Evolutionary conservation across 2,888 invertebrate species (phyloP).

Genomic region (Neocrepidodera transversa): DNA sequence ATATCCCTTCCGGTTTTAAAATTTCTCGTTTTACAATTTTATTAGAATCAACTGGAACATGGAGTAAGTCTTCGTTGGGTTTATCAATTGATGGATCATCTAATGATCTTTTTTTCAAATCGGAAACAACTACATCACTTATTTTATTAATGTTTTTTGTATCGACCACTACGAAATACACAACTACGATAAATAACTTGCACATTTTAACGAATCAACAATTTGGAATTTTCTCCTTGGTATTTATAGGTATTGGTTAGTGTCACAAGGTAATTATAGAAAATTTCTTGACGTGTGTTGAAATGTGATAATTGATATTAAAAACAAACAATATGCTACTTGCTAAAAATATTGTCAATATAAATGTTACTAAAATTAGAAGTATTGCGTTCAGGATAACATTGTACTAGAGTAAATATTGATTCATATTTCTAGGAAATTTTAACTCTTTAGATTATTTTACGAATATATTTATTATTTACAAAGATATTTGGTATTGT

Average conservation of each 20-base stretch:
- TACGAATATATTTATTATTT: no score
- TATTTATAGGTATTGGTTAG: conserved; percentile 6
- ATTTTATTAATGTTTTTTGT: not conserved
- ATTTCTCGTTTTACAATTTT: conserved; percentile 6
- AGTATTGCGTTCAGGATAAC: not conserved
- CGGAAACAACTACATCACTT: not conserved
- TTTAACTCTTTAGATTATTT: no score
- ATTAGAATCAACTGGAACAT: not conserved
- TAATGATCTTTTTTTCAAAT: conserved; percentile 4
- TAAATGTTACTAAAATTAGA: conserved; percentile 13
- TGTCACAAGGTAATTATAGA: conserved; percentile 1
- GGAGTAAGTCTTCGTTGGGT: not conserved
- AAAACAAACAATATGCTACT: conserved; percentile 12
- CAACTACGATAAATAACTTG: conserved; percentile 8
- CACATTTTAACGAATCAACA: no score
- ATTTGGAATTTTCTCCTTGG: no score
- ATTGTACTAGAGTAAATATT: not conserved
- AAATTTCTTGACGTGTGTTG: conserved; percentile 5
- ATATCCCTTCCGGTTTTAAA: conserved; percentile 4
- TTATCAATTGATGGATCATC: conserved; percentile 4
- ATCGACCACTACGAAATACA: conserved; percentile 6
- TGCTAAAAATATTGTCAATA: conserved; percentile 12
- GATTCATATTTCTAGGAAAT: not conserved
- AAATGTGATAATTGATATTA: conserved; percentile 1
- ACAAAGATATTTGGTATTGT: no score